Percentiles rank a stretch among this genome's conserved stretches.
Conservation (phyloP, 2,113 vertebrate genomes). For the Candoia aspera region DNA sequence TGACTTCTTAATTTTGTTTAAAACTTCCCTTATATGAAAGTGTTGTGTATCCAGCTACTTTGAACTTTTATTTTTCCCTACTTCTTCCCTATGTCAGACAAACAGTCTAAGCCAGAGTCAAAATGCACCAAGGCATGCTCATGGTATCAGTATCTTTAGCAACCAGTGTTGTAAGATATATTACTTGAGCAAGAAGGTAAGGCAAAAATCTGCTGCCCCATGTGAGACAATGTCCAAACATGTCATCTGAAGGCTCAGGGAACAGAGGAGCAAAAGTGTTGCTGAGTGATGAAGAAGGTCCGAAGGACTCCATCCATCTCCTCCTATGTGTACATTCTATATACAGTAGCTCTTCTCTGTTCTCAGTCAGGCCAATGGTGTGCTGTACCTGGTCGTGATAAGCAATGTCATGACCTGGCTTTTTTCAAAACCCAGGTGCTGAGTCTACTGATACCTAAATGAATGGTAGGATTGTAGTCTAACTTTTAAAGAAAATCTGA, state of each 20-base stretch:
- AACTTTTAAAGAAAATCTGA: neutral
- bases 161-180: neutral
- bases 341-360: neutral
- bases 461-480: neutral
- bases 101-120: neutral
- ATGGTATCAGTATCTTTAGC: neutral
- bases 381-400: neutral
- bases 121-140: neutral
- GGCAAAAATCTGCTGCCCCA: neutral
- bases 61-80: neutral
- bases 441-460: neutral
- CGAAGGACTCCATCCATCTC: neutral
- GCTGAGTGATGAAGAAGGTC: neutral
- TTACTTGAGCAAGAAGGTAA: constrained; percentile 6
- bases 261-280: neutral
- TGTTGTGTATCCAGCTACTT: constrained; percentile 1
- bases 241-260: neutral
- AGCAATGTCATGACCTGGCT: neutral
- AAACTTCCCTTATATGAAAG: constrained; percentile 37
- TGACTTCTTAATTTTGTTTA: constrained; percentile 8
- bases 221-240: neutral
- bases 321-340: neutral
- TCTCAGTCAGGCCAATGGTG: neutral
- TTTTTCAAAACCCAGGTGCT: neutral
- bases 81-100: neutral